phyloP scores from a whole-genome alignment of 2,888 invertebrate species.

The Xylota sylvarum region DNA sequence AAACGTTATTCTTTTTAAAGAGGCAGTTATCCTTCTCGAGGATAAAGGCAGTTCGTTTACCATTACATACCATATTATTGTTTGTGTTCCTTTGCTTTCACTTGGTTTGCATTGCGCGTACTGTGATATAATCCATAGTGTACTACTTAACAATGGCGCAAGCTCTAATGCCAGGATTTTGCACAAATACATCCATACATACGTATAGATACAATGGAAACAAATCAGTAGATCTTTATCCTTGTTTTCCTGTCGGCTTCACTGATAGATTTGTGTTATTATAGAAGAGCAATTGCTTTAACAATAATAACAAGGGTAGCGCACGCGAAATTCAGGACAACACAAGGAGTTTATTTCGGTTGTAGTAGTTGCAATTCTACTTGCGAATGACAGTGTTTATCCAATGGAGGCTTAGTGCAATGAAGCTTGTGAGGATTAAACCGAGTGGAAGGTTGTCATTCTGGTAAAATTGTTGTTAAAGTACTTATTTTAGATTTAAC shows the following conservation, averaged over 20 bases:
- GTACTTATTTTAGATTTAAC: slow-evolving; percentile 4
- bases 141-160: slow-evolving; percentile 24
- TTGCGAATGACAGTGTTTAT: slow-evolving; percentile 17
- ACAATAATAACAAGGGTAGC: slow-evolving; percentile 27
- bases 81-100: slow-evolving; percentile 14
- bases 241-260: slow-evolving; percentile 37
- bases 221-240: slow-evolving; percentile 47
- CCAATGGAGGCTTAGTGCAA: slow-evolving; percentile 8
- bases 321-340: slow-evolving; percentile 8
- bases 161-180: slow-evolving; percentile 29
- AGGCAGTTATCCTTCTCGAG: slow-evolving; percentile 1
- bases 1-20: slow-evolving; percentile 34
- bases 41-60: neutral
- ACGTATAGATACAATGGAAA: slow-evolving; percentile 7
- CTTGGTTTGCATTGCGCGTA: slow-evolving; percentile 23
- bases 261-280: slow-evolving; percentile 37
- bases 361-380: slow-evolving; percentile 8
- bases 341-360: slow-evolving; percentile 38
- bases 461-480: neutral
- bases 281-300: neutral
- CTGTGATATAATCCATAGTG: slow-evolving; percentile 31
- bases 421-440: slow-evolving; percentile 3
- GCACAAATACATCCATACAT: neutral
- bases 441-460: slow-evolving; percentile 19
- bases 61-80: slow-evolving; percentile 1